phyloP scores from a whole-genome alignment of 1,140 invertebrate species.

The Drosophila tani region DNA sequence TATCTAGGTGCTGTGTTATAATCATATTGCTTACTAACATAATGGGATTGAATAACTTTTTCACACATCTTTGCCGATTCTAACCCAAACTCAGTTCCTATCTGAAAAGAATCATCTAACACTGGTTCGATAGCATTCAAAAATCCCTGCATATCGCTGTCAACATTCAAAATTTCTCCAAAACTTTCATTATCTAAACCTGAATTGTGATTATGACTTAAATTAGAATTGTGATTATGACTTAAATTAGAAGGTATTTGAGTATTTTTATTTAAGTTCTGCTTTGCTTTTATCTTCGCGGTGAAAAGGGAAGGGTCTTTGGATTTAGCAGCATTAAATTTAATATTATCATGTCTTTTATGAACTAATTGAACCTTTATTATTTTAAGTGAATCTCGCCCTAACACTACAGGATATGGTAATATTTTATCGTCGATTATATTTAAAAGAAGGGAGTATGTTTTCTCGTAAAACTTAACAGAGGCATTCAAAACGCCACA shows the following conservation, averaged over 20 bases:
- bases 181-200: neutral
- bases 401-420: neutral
- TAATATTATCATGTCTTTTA: neutral
- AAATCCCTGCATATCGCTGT: neutral
- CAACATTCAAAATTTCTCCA: neutral
- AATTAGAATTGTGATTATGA: neutral
- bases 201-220: neutral
- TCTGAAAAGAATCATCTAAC: neutral
- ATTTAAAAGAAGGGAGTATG: neutral
- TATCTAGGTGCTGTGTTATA: no score
- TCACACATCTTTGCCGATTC: no score
- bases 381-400: neutral
- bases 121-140: neutral
- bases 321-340: neutral
- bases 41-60: no score
- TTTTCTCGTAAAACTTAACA: neutral
- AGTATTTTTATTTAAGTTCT: neutral
- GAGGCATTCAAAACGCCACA: neutral
- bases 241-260: neutral
- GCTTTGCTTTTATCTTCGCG: neutral
- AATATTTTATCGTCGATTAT: constrained; percentile 8
- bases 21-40: no score
- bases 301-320: neutral
- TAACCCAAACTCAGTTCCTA: no score
- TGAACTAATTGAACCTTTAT: constrained; percentile 2